phyloP scores from a whole-genome alignment of 2,113 vertebrate species.

The Megaceryle maxima region DNA sequence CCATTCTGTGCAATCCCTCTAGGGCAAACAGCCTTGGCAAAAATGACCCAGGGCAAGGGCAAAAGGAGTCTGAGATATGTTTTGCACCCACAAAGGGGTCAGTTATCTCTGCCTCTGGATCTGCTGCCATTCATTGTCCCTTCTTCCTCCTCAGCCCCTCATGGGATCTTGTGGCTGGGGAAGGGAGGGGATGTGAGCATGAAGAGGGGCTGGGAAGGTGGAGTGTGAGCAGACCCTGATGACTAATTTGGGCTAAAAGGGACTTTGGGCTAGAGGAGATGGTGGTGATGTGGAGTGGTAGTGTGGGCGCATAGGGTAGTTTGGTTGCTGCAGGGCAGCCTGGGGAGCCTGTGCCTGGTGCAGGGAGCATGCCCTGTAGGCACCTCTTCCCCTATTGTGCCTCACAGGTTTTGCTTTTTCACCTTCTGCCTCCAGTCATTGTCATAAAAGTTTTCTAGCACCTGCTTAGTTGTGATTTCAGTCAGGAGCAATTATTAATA shows the following conservation, averaged over 20 bases:
- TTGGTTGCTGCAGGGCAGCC: not conserved
- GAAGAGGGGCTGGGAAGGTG: not conserved
- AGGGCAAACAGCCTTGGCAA: not conserved
- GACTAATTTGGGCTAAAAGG: not conserved
- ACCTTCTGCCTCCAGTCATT: not conserved
- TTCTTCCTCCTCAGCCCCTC: not conserved
- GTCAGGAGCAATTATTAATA: not conserved
- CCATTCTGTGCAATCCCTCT: not conserved
- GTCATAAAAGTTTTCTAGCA: not conserved
- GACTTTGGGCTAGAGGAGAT: not conserved
- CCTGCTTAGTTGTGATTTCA: not conserved
- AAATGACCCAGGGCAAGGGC: not conserved
- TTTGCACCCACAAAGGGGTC: not conserved
- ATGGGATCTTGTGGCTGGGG: rapidly evolving
- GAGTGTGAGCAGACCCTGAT: not conserved
- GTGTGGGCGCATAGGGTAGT: rapidly evolving
- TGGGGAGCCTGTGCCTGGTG: not conserved
- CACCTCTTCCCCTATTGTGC: not conserved
- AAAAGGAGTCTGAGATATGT: not conserved
- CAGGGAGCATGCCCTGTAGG: not conserved
- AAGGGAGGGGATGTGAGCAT: not conserved
- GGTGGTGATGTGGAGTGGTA: not conserved
- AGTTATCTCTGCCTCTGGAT: not conserved
- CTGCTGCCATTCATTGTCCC: not conserved
- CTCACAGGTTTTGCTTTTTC: not conserved